Conservation (phyloP, 1,140 invertebrate genomes). For the Sycobia sp. region DNA sequence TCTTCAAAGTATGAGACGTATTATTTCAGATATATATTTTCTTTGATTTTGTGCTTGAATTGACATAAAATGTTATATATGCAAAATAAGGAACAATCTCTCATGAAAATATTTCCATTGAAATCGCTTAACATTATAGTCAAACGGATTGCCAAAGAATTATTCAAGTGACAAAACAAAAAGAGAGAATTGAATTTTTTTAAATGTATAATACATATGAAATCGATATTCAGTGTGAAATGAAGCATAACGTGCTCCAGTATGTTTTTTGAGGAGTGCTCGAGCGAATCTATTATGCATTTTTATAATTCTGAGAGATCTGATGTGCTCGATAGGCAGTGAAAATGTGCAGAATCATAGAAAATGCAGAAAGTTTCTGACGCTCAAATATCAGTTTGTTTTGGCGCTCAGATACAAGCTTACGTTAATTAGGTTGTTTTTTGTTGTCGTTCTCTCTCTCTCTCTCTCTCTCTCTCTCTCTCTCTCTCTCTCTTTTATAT, state of each 20-base stretch:
- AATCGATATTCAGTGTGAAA: too few species aligned
- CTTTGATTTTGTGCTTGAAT: slow-evolving; percentile 10
- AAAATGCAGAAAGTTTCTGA: slow-evolving; percentile 22
- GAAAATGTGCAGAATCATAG: slow-evolving; percentile 25
- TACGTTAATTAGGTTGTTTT: slow-evolving; percentile 16
- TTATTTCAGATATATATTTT: slow-evolving; percentile 9
- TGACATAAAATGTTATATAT: background rate
- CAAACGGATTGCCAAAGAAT: too few species aligned
- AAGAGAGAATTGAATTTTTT: background rate
- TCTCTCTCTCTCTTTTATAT: slow-evolving; percentile 13
- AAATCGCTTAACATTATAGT: too few species aligned
- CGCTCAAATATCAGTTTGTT: slow-evolving; percentile 16
- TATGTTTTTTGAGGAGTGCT: slow-evolving; percentile 9
- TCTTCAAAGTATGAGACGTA: slow-evolving; percentile 22
- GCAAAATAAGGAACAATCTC: background rate
- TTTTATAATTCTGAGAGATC: slow-evolving; percentile 1
- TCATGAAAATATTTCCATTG: background rate
- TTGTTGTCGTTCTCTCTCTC: too few species aligned
- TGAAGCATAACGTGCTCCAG: slow-evolving; percentile 4
- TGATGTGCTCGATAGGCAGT: slow-evolving; percentile 24
- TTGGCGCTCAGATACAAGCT: slow-evolving; percentile 31
- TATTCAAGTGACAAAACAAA: background rate
- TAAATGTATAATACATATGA: too few species aligned
- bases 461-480: too few species aligned
- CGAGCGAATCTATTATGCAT: background rate